Evolutionary conservation across 2,797 vertebrate species (phyloP).

Genomic region (Cryptoprocta ferox): DNA sequence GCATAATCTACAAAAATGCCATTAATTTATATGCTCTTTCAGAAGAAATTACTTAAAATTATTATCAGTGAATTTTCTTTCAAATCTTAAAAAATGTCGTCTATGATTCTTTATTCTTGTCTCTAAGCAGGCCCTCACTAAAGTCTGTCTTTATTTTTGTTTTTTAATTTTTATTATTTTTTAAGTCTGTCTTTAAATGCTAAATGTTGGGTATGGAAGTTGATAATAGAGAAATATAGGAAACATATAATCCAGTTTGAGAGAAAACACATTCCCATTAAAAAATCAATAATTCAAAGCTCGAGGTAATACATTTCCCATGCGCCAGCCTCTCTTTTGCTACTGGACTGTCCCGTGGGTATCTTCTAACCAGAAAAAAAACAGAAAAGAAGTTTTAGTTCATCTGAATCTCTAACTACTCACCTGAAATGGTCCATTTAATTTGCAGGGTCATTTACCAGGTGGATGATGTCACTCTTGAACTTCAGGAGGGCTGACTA

Average conservation of each 20-base stretch:
- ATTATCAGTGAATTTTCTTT: background rate
- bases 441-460: background rate
- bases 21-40: background rate
- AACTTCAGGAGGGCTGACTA: background rate
- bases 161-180: background rate
- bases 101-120: background rate
- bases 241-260: background rate
- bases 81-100: background rate
- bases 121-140: background rate
- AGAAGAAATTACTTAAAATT: background rate
- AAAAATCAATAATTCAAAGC: background rate
- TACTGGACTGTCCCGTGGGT: background rate
- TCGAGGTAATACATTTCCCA: background rate
- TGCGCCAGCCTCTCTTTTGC: background rate
- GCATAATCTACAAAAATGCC: background rate
- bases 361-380: background rate
- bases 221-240: background rate
- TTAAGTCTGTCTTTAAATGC: background rate
- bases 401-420: background rate
- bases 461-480: no score
- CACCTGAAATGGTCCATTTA: background rate
- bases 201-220: background rate
- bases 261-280: background rate
- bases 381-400: background rate
- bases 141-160: background rate